Conservation (phyloP, 2,888 invertebrate genomes). For the Crepidodera aurea region DNA sequence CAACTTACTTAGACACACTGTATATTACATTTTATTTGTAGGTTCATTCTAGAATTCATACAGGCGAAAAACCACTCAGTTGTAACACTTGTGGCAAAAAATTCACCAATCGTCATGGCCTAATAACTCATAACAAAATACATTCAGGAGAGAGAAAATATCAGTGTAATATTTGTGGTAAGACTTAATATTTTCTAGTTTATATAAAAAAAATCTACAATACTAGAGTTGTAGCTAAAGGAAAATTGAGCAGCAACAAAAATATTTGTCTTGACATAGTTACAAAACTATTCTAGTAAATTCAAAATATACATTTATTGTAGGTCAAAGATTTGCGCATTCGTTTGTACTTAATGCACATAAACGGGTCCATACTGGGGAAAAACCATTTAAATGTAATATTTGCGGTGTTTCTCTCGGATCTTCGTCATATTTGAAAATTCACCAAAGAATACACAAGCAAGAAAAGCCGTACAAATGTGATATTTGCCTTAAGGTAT, state of each 20-base stretch:
- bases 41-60: slow-evolving; percentile 56
- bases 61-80: slow-evolving; percentile 55
- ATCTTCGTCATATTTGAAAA: slow-evolving; percentile 57
- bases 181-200: not conserved
- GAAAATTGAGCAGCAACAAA: too few relatives aligned
- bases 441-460: slow-evolving; percentile 57
- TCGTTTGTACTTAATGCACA: slow-evolving; percentile 57
- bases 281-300: too few relatives aligned
- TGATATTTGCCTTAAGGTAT: slow-evolving; percentile 45
- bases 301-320: too few relatives aligned
- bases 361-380: slow-evolving; percentile 56
- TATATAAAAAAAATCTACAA: too few relatives aligned
- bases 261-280: too few relatives aligned
- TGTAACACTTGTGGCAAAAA: slow-evolving; percentile 57
- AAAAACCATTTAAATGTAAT: slow-evolving; percentile 55
- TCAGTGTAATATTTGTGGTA: slow-evolving; percentile 56
- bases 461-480: slow-evolving; percentile 58
- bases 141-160: slow-evolving; percentile 58
- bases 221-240: too few relatives aligned
- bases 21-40: slow-evolving; percentile 36
- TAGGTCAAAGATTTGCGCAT: slow-evolving; percentile 56
- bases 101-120: slow-evolving; percentile 54
- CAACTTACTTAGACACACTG: too few relatives aligned
- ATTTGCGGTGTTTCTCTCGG: slow-evolving; percentile 55
- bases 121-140: slow-evolving; percentile 55